Percentiles rank a stretch among this genome's conserved stretches.
Conservation (phyloP, 1,140 invertebrate genomes). For the Ectropis grisescens region DNA sequence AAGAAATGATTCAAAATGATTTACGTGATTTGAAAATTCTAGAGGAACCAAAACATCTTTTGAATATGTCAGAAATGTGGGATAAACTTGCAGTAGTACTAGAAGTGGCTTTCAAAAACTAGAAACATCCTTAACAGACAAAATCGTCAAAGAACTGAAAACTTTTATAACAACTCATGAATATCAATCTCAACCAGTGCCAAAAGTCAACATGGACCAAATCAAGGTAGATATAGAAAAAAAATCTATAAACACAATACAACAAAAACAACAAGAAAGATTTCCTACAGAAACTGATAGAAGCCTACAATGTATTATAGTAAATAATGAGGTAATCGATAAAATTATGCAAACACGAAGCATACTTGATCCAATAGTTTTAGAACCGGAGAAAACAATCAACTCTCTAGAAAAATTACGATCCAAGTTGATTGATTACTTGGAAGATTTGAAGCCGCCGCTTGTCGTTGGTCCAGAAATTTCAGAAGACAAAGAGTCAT, state of each 20-base stretch:
- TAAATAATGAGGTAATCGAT: slow-evolving; percentile 32
- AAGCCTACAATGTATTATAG: slow-evolving; percentile 31
- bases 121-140: slow-evolving; percentile 34
- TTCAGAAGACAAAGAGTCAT: too few species aligned
- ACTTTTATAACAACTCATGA: slow-evolving; percentile 1
- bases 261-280: too few species aligned
- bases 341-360: slow-evolving; percentile 24
- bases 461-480: slow-evolving; percentile 2
- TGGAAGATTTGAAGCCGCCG: slow-evolving; percentile 26
- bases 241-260: too few species aligned
- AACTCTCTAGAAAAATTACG: slow-evolving; percentile 14
- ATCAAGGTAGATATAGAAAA: too few species aligned
- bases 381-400: slow-evolving; percentile 4
- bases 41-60: slow-evolving; percentile 13
- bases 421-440: slow-evolving; percentile 18
- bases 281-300: slow-evolving; percentile 12
- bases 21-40: slow-evolving; percentile 20
- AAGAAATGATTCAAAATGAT: slow-evolving; percentile 17
- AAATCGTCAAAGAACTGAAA: slow-evolving; percentile 32
- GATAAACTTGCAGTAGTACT: slow-evolving; percentile 28
- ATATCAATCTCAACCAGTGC: too few species aligned
- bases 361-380: slow-evolving; percentile 9
- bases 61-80: slow-evolving; percentile 28
- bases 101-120: slow-evolving; percentile 33
- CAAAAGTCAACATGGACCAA: slow-evolving; percentile 1